A percentile compares a stretch with the other conserved stretches of the same genome.
phyloP scores from a whole-genome alignment of 2,113 vertebrate genomes.

The Atrichornis clamosus region DNA sequence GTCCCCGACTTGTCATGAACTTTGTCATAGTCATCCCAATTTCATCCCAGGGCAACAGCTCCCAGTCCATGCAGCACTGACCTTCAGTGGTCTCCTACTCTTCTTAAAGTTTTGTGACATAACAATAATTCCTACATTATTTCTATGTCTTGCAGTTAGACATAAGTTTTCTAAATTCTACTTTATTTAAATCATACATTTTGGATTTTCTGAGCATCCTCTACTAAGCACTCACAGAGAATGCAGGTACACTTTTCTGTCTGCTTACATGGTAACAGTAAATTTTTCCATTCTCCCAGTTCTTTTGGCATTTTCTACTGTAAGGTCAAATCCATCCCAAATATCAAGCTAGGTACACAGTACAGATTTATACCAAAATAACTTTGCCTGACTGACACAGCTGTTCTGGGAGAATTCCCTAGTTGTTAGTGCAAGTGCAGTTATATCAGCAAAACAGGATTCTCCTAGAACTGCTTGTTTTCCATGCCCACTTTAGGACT shows the following conservation, averaged over 20 bases:
- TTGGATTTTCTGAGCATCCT: background rate
- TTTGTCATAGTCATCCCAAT: background rate
- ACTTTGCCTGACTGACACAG: slow-evolving; percentile 15
- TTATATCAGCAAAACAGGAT: slow-evolving; percentile 11
- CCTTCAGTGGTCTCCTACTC: background rate
- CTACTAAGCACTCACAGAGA: background rate
- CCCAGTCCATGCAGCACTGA: background rate
- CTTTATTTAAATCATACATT: background rate
- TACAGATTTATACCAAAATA: slow-evolving; percentile 30
- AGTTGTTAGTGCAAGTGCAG: background rate
- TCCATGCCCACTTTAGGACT: background rate
- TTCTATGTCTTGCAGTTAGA: background rate
- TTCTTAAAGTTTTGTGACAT: background rate
- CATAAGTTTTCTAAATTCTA: background rate
- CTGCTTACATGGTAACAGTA: background rate
- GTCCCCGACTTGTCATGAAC: background rate
- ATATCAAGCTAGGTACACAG: background rate
- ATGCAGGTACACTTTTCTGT: background rate
- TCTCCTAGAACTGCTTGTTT: slow-evolving; percentile 5
- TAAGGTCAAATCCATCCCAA: slow-evolving; percentile 6
- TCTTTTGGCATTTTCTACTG: background rate
- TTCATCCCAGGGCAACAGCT: background rate
- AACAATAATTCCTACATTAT: background rate
- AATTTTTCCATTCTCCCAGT: background rate
- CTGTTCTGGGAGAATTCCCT: slow-evolving; percentile 32